A percentile compares a stretch with the other conserved stretches of the same genome.
Evolutionary conservation across 2,888 invertebrate species (phyloP).

Genomic region (Drosophila cognata): DNA sequence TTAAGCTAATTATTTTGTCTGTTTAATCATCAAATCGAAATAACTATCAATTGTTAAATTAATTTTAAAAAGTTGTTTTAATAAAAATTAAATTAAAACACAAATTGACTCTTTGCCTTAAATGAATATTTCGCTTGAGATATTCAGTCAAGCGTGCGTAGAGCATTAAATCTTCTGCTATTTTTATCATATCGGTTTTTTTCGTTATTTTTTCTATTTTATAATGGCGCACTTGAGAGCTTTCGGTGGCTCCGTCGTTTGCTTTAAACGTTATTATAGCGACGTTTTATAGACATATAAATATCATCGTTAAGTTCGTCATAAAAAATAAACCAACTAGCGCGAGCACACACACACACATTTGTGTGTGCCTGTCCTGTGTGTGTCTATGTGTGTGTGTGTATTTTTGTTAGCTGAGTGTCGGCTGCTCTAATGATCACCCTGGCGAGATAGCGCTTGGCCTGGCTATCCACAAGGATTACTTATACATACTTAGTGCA

Average conservation of each 20-base stretch:
- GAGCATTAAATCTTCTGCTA: constrained; percentile 19
- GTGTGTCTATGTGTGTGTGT: constrained; percentile 21
- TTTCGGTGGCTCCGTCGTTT: constrained; percentile 45
- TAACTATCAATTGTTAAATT: neutral
- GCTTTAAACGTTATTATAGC: constrained; percentile 76
- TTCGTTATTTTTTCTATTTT: constrained; percentile 38
- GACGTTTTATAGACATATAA: constrained; percentile 73
- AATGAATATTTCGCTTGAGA: neutral
- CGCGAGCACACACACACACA: constrained; percentile 14
- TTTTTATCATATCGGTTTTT: neutral
- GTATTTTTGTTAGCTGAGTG: neutral
- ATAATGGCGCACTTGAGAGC: constrained; percentile 70
- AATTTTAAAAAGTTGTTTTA: neutral
- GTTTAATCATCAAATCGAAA: neutral
- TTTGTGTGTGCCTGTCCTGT: constrained; percentile 7
- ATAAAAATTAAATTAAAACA: neutral
- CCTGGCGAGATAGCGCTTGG: constrained; percentile 56
- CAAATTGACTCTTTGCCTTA: neutral
- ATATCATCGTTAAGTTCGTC: constrained; percentile 75
- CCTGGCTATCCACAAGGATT: constrained; percentile 57
- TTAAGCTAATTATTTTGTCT: neutral
- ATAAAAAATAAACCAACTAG: constrained; percentile 63
- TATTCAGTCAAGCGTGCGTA: neutral
- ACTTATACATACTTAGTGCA: constrained; percentile 64
- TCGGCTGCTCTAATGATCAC: constrained; percentile 58